These are phyloP conservation scores for Ornithoptera priamus DNA, from an alignment of 2,888 invertebrate species.

Conservation along the genomic window DNA sequence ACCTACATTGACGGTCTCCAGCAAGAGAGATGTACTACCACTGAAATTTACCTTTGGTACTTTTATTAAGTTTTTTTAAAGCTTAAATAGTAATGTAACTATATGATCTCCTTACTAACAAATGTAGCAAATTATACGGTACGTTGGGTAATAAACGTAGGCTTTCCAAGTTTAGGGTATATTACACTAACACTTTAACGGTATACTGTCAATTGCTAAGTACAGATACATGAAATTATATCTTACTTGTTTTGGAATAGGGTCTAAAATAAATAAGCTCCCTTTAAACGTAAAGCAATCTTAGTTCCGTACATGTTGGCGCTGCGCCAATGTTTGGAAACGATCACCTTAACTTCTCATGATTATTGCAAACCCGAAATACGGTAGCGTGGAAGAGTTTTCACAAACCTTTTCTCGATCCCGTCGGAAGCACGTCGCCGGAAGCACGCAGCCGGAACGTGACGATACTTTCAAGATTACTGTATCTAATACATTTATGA, in stretches of 20 bases:
- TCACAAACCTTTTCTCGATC: conserved; percentile 46
- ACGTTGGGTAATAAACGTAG: conserved; percentile 30
- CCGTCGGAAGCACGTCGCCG: conserved; percentile 32
- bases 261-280: conserved; percentile 33
- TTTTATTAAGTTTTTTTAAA: neutral
- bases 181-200: conserved; percentile 7
- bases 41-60: neutral
- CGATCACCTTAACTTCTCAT: conserved; percentile 61
- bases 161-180: conserved; percentile 32
- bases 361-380: conserved; percentile 57
- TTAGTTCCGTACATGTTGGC: conserved; percentile 54
- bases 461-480: too few relatives aligned
- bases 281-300: conserved; percentile 38
- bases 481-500: neutral
- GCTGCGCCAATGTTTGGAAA: conserved; percentile 58
- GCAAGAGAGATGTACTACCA: too few relatives aligned
- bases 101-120: conserved; percentile 27
- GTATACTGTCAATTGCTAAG: conserved; percentile 27
- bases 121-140: conserved; percentile 33
- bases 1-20: too few relatives aligned
- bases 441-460: conserved; percentile 33
- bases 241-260: conserved; percentile 35
- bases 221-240: conserved; percentile 36
- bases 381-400: conserved; percentile 56
- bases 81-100: neutral